A percentile compares a stretch with the other conserved stretches of the same genome.
phyloP scores from a whole-genome alignment of 2,113 vertebrate genomes.

The Romanogobio albipinnatus region DNA sequence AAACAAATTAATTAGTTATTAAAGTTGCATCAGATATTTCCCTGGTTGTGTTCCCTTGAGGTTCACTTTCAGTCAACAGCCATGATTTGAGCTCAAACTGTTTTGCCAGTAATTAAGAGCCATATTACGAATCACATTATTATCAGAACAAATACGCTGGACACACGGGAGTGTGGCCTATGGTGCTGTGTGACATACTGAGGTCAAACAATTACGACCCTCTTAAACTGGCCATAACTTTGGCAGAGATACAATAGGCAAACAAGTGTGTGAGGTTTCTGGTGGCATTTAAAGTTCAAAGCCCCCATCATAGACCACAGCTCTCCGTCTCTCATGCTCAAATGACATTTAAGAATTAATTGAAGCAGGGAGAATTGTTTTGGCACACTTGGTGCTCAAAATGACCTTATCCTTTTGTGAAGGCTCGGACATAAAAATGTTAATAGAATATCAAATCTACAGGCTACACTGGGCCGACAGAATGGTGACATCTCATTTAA shows the following conservation, averaged over 20 bases:
- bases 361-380: slow-evolving; percentile 59
- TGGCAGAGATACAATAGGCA: slow-evolving; percentile 42
- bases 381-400: slow-evolving; percentile 54
- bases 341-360: slow-evolving; percentile 66
- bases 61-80: not conserved
- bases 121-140: not conserved
- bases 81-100: not conserved
- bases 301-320: slow-evolving; percentile 50
- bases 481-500: slow-evolving; percentile 43
- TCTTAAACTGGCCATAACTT: slow-evolving; percentile 27
- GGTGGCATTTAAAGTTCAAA: slow-evolving; percentile 65
- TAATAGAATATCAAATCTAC: slow-evolving; percentile 40
- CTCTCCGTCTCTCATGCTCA: slow-evolving; percentile 41
- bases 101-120: not conserved
- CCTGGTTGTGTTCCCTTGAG: not conserved
- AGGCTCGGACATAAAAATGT: slow-evolving; percentile 39
- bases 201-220: slow-evolving; percentile 25
- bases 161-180: not conserved
- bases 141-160: not conserved
- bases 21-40: too few relatives aligned
- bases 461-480: slow-evolving; percentile 22
- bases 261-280: slow-evolving; percentile 50
- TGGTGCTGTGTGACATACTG: not conserved
- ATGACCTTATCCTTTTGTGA: slow-evolving; percentile 53
- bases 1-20: too few relatives aligned